Base-by-base conservation (phyloP, 1,140 invertebrate genomes). In the Pseudomyrmex concolor region DNA sequence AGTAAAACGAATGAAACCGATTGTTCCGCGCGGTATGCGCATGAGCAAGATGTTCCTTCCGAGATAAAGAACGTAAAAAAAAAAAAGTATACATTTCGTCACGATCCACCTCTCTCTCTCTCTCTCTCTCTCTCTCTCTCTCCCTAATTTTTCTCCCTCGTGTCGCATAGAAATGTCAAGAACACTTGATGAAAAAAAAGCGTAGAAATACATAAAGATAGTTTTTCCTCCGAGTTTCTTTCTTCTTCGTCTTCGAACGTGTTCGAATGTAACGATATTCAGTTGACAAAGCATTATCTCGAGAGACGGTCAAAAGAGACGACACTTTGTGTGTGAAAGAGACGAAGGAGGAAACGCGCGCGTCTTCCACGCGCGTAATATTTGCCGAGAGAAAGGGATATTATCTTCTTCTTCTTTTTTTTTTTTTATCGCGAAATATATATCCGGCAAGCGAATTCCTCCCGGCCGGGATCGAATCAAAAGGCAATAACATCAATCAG, bases 401-500 rank as follows among this genome's bases (percentile, higher is more conserved):
- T 84, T 68, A 62, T 80, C 73, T 17, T 7, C 34, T 34, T 34
- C 25, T 25, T 25, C 25, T 34, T 34, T 34, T 68, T 70, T 70
- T n/a, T n/a, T 78, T 68, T 70, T 70, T 43, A 80, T 71, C 66
- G 55, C 34, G 34, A 34, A 34, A 78, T 9, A 67, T 67, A 67
- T 67, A 67, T 2, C 48, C n/a, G 62, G 9, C 25, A 2, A 67
- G 51, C 25, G n/a, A 57, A 48, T 5, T 22, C 34, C 34, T 5
- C 34, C 34, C 34, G 34, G 13, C 43, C 22, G 12, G 66, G 22
- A 81, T 84, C 76, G 55, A 71, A 84, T 84, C 64, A 51, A 84
- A 71, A 71, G 34, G 50, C 57, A 84, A 84, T 84, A 84, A 84
- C 5, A 43, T 80, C 76, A 63, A 84, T 84, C 72, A 48, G 17